Evolutionary conservation across 2,113 vertebrate genomes (phyloP).

Genomic region (Lanius ludovicianus): DNA sequence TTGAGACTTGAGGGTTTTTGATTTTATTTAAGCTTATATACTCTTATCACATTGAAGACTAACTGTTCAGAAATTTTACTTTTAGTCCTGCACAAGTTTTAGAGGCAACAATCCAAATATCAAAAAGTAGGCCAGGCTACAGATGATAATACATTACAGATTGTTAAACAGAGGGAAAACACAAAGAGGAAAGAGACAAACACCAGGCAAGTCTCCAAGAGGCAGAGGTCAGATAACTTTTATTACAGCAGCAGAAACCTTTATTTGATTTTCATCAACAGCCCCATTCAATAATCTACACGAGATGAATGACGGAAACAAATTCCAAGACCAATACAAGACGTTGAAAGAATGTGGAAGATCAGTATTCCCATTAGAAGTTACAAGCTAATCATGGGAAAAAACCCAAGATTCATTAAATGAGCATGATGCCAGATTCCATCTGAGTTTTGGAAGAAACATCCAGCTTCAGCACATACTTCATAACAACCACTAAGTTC

Average conservation of each 20-base stretch:
- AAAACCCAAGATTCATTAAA: background rate
- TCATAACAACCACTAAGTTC: background rate
- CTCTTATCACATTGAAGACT: background rate
- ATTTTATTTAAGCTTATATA: background rate
- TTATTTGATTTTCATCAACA: slow-evolving; percentile 53
- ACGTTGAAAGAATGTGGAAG: background rate
- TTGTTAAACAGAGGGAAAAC: background rate
- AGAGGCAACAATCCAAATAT: background rate
- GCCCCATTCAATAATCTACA: slow-evolving; percentile 32
- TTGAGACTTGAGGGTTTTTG: background rate
- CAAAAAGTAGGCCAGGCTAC: background rate
- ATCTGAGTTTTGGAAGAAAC: slow-evolving; percentile 4
- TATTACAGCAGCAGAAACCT: slow-evolving; percentile 38
- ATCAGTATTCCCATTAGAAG: slow-evolving; percentile 18
- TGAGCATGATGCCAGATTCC: background rate
- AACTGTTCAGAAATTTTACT: background rate
- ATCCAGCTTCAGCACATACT: background rate
- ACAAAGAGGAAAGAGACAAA: slow-evolving; percentile 48
- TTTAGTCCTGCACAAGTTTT: background rate
- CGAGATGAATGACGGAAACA: slow-evolving; percentile 19
- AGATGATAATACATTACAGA: background rate
- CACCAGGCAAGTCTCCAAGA: slow-evolving; percentile 43
- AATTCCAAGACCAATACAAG: slow-evolving; percentile 27
- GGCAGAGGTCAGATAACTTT: slow-evolving; percentile 30
- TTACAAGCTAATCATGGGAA: background rate